Evolutionary conservation across 2,888 invertebrate genomes (phyloP).

Genomic region (Platycheirus albimanus): DNA sequence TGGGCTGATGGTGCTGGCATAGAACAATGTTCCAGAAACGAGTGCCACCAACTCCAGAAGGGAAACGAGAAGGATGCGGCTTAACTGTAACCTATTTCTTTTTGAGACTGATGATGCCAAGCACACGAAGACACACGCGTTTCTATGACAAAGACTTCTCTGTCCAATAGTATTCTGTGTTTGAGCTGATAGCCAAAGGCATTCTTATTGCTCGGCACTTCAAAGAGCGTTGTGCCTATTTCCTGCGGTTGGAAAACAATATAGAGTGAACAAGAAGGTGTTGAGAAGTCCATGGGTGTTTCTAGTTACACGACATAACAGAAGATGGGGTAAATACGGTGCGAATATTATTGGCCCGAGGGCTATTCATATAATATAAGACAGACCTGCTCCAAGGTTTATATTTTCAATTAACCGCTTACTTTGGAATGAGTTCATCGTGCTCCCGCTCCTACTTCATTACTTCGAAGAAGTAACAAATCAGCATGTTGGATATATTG

Average conservation of each 20-base stretch:
- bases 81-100: conserved; percentile 49
- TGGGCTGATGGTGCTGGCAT: neutral
- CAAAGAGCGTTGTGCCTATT: conserved; percentile 64
- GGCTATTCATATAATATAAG: conserved; percentile 53
- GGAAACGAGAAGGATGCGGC: conserved; percentile 29
- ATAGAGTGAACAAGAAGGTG: conserved; percentile 37
- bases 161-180: conserved; percentile 42
- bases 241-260: conserved; percentile 36
- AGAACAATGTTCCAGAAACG: conserved; percentile 13
- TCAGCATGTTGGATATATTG: too few relatives aligned
- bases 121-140: conserved; percentile 21
- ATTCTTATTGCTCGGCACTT: conserved; percentile 56
- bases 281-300: conserved; percentile 28
- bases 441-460: too few relatives aligned
- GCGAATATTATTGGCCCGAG: conserved; percentile 38
- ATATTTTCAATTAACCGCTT: conserved; percentile 62
- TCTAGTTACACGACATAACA: conserved; percentile 28
- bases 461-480: too few relatives aligned
- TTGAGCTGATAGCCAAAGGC: conserved; percentile 46
- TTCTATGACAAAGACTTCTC: conserved; percentile 25
- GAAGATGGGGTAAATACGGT: conserved; percentile 37
- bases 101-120: neutral
- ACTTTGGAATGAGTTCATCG: conserved; percentile 63
- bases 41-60: conserved; percentile 26
- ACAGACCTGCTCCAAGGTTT: conserved; percentile 52